Conservation (phyloP, 2,113 vertebrate species). For the Labeo catla region DNA sequence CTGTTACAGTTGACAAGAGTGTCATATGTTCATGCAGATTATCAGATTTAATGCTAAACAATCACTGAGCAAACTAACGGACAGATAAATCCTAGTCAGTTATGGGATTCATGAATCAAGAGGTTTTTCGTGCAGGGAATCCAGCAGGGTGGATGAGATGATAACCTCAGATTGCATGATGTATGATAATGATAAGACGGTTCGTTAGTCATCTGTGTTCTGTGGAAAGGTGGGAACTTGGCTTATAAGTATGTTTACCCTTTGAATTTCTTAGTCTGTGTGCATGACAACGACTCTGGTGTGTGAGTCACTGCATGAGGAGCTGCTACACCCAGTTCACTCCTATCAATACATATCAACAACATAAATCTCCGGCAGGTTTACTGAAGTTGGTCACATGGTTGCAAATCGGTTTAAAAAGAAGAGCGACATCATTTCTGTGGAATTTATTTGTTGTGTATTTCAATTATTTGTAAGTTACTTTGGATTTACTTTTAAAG, state of each 20-base stretch:
- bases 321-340: slow-evolving; percentile 5
- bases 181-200: background rate
- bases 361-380: background rate
- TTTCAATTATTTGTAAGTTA: no score
- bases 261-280: background rate
- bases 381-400: background rate
- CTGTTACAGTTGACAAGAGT: background rate
- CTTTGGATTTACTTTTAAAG: no score
- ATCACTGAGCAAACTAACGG: background rate
- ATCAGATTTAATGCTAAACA: background rate
- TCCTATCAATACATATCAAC: background rate
- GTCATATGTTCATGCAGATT: background rate
- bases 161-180: background rate
- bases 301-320: background rate
- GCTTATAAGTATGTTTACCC: background rate
- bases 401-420: background rate
- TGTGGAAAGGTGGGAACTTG: background rate
- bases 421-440: background rate
- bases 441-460: background rate
- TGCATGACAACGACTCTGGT: background rate
- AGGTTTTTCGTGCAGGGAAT: background rate
- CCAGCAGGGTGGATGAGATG: background rate
- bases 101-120: background rate
- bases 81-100: background rate
- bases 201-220: background rate